Evolutionary conservation across 2,797 vertebrate species (phyloP).

Genomic region (Lutjanus argentimaculatus): DNA sequence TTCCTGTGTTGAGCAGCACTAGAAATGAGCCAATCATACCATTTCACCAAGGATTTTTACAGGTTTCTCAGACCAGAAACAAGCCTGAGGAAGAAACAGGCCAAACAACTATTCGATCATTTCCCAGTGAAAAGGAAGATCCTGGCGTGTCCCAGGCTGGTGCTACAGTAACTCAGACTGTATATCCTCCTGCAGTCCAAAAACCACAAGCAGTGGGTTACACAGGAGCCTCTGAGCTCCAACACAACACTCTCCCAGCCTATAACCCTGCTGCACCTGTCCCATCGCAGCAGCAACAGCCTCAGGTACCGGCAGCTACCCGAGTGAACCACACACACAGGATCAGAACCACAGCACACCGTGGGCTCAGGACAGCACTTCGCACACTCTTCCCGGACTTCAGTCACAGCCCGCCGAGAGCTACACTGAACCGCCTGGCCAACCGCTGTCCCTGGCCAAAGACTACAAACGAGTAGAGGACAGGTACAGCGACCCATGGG

Average conservation of each 20-base stretch:
- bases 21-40: constrained; percentile 68
- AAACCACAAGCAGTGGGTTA: constrained; percentile 77
- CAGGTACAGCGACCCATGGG: constrained; percentile 91
- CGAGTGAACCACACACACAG: constrained; percentile 66
- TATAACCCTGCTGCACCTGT: constrained; percentile 84
- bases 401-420: constrained; percentile 76
- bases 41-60: constrained; percentile 80
- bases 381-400: constrained; percentile 72
- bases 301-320: constrained; percentile 87
- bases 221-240: constrained; percentile 83
- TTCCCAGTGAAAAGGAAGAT: constrained; percentile 84
- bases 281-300: constrained; percentile 85
- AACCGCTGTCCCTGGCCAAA: constrained; percentile 85
- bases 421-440: constrained; percentile 79
- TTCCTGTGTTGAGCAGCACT: constrained; percentile 65
- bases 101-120: constrained; percentile 86
- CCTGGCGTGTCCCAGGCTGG: constrained; percentile 78
- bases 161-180: constrained; percentile 70
- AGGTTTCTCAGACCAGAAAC: constrained; percentile 76
- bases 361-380: constrained; percentile 79
- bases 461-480: constrained; percentile 89
- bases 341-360: constrained; percentile 85
- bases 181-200: constrained; percentile 81
- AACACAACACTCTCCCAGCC: constrained; percentile 84
- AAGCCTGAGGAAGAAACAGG: constrained; percentile 77